These are phyloP conservation scores for Caenorhabditis sp. DNA, from an alignment of 2,888 invertebrate species.

Conservation along the genomic window DNA sequence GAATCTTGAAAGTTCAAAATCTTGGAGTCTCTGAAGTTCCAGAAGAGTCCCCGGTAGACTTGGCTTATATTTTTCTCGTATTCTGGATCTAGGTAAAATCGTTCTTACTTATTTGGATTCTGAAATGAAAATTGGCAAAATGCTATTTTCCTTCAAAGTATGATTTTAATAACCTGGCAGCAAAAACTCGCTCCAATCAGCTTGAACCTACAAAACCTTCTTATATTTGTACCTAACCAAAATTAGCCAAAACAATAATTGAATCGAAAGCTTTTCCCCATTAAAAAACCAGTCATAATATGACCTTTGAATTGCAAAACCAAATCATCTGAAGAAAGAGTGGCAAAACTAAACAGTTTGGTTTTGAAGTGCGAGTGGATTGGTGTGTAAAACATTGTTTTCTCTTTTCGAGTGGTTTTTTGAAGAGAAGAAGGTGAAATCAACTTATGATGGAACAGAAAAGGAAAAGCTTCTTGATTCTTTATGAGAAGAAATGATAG, in stretches of 20 bases:
- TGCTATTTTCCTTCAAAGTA: too few relatives aligned
- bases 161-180: too few relatives aligned
- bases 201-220: neutral
- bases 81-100: too few relatives aligned
- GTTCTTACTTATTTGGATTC: too few relatives aligned
- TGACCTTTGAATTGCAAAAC: conserved; percentile 24
- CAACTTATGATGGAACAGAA: conserved; percentile 20
- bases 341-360: conserved; percentile 36
- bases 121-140: too few relatives aligned
- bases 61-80: too few relatives aligned
- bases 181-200: neutral
- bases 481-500: conserved; percentile 8
- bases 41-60: too few relatives aligned
- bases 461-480: conserved; percentile 24
- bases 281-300: neutral
- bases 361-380: conserved; percentile 24
- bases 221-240: neutral
- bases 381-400: conserved; percentile 47
- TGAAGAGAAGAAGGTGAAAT: neutral
- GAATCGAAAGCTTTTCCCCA: neutral
- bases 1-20: too few relatives aligned
- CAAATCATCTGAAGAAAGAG: conserved; percentile 3
- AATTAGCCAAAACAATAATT: neutral
- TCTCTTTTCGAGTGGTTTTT: conserved; percentile 44
- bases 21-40: too few relatives aligned